Evolutionary conservation across 1,140 invertebrate species (phyloP), one percentile per base, ranked within the genome.

Genomic region (Hylaeus volcanicus): DNA sequence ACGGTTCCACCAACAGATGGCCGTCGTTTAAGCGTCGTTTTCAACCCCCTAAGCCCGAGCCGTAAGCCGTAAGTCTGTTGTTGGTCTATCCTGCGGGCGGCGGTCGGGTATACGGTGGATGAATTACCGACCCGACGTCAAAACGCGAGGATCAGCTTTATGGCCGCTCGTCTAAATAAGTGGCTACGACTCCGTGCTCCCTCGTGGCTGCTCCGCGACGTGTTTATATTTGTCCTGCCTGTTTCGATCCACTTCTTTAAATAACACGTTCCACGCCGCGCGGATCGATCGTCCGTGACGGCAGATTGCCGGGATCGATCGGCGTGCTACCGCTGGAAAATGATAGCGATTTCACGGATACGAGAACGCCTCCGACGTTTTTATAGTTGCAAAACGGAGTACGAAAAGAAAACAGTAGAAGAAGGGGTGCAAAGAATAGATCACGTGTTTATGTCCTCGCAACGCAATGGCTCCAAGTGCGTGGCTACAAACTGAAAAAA

Each of bases 111-210:
- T 66, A 61, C 74, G 75, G 85, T 80, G 82, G 86, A 91, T 92
- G 89, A 92, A 92, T 93, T 93, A 93, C 91, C 92, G 92, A 92
- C 92, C 83, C 75, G 88, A 85, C 88, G 68, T 86, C 74, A 80
- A 86, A 83, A 88, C 65, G 70, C 73, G 73, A 74, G 81, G 79
- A 83, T 89, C 82, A 89, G 73, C 81, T 70, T 86, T 74, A 83
- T 82, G 70, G 73, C 61, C 37, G 60, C 71, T 82, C 82, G 78
- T 84, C 83, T 88, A 86, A 89, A 89, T 89, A 88, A 89, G 71
- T 76, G 68, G 65, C 69, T 55, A 63, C 83, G 70, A 81, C 65
- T 72, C 37, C 65, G 41, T 55, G 14, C 41, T 39, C 43, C 15
- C 56, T 15, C 37, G 26, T n/a, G 39, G 60, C 41, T 26, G 8